Evolutionary conservation across 2,888 invertebrate species (phyloP), one percentile per base, ranked within the genome.

Genomic region (Selenia dentaria): DNA sequence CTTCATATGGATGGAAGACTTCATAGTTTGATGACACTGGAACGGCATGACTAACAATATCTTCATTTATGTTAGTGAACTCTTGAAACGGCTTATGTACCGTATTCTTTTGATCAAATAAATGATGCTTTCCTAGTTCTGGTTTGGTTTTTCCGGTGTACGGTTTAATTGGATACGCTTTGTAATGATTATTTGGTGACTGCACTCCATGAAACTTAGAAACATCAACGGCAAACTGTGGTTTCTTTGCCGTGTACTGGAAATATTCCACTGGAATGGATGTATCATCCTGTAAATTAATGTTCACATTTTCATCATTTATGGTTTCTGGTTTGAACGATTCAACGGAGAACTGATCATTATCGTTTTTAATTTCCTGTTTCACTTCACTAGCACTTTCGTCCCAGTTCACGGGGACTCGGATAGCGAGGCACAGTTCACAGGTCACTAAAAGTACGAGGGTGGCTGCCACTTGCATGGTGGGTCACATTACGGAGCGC

Each of bases 1-100:
- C 74, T 64, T 84, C 71, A 32, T 91, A 91, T 0, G 91, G 90
- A 59, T 91, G 89, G 38, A 76, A 89, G 2, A 87, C 68, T 67
- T 89, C 84, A 62, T 84, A 89, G 32, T 74, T 76, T 2, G 72
- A 71, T 1, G 75, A 63, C 3, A 62, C 64, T 2, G 90, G 88
- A 18, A 63, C 62, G 0, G 68, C 71, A 24, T 70, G 61, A 11
- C 54, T 45, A 6, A 44, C 40, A 14, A 43, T 37, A 24, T 64
- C 61, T 36, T 70, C 64, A 50, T 71, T 67, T 26, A 69, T 63
- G 11, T 77, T 63, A 1, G 74, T 63, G 43, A 72, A 84, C 14
- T 72, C 57, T 65, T 84, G 85, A 42, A 79, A 78, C 0, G 78
- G 78, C 14, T 66, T 57, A 57, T 71, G 79, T 1, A 69, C 49